Evolutionary conservation across 2,888 invertebrate genomes (phyloP).

Genomic region (Aporophyla nigra): DNA sequence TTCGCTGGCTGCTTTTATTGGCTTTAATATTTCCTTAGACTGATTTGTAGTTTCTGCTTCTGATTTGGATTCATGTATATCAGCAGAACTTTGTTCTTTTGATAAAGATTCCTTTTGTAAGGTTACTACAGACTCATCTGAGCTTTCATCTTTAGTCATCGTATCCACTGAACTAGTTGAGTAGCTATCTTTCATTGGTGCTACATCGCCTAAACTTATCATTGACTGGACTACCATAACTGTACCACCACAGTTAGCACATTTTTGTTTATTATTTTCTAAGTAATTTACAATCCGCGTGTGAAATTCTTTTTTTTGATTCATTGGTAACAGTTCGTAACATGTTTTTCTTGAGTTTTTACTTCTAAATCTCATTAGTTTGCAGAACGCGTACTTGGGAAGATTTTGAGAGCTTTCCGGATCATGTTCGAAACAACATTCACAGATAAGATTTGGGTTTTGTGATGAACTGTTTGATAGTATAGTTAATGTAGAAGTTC

Average conservation of each 20-base stretch:
- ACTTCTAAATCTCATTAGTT: slow-evolving; percentile 90
- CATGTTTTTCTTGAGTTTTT: slow-evolving; percentile 88
- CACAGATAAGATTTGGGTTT: slow-evolving; percentile 75
- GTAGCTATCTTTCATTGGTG: neutral
- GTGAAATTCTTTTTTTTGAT: slow-evolving; percentile 91
- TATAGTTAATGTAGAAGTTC: slow-evolving; percentile 60
- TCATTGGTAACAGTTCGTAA: slow-evolving; percentile 89
- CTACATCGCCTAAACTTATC: slow-evolving; percentile 62
- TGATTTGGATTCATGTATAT: slow-evolving; percentile 47
- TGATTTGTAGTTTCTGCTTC: slow-evolving; percentile 27
- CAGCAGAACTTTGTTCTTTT: slow-evolving; percentile 15
- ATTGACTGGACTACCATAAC: slow-evolving; percentile 81
- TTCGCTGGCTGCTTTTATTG: slow-evolving; percentile 52
- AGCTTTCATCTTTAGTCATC: slow-evolving; percentile 20
- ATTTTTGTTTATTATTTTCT: slow-evolving; percentile 88
- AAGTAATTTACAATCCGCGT: slow-evolving; percentile 87
- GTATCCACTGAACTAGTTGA: slow-evolving; percentile 15
- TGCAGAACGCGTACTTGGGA: slow-evolving; percentile 91
- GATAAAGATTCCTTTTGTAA: slow-evolving; percentile 30
- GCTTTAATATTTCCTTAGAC: slow-evolving; percentile 24
- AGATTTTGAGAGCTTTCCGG: slow-evolving; percentile 78
- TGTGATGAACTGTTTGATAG: slow-evolving; percentile 57
- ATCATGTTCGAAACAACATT: slow-evolving; percentile 84
- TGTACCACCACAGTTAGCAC: slow-evolving; percentile 87
- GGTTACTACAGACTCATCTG: slow-evolving; percentile 27